Conservation (phyloP, 2,797 vertebrate genomes). For the Ctenopoma kingsleyae region DNA sequence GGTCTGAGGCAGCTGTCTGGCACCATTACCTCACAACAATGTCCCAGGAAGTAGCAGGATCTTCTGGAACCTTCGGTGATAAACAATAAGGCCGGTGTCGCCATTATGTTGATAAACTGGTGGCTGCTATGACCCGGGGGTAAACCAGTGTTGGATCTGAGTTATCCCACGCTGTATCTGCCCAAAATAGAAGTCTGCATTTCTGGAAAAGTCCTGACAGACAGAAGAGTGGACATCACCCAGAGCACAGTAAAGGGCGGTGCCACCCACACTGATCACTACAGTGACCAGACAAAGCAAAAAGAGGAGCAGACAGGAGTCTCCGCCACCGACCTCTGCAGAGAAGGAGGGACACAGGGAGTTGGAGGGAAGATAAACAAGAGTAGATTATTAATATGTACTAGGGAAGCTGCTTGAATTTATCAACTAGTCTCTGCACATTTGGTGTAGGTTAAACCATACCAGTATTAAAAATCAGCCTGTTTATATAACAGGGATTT, state of each 20-base stretch:
- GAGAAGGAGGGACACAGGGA: slow-evolving; percentile 32
- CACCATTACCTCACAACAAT: slow-evolving; percentile 21
- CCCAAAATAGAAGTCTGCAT: slow-evolving; percentile 93
- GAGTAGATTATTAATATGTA: neutral
- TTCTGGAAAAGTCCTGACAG: slow-evolving; percentile 94
- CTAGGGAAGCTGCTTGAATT: neutral
- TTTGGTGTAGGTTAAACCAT: neutral
- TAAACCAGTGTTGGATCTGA: slow-evolving; percentile 91
- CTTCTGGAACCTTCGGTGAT: slow-evolving; percentile 5
- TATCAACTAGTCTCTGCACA: neutral
- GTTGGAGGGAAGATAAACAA: slow-evolving; percentile 1
- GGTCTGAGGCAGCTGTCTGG: slow-evolving; percentile 17
- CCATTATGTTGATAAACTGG: neutral
- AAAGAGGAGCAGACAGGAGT: slow-evolving; percentile 94
- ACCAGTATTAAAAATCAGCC: neutral
- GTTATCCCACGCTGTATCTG: slow-evolving; percentile 89
- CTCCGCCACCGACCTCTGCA: slow-evolving; percentile 92
- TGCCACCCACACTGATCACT: slow-evolving; percentile 96
- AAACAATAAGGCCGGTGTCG: slow-evolving; percentile 4
- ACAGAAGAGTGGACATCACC: slow-evolving; percentile 92
- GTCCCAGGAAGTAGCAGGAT: slow-evolving; percentile 24
- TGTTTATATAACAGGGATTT: neutral
- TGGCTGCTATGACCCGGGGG: slow-evolving; percentile 80
- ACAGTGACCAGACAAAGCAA: slow-evolving; percentile 95
- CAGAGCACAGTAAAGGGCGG: slow-evolving; percentile 95